phyloP scores from a whole-genome alignment of 2,797 vertebrate species.

The Phataginus tricuspis region DNA sequence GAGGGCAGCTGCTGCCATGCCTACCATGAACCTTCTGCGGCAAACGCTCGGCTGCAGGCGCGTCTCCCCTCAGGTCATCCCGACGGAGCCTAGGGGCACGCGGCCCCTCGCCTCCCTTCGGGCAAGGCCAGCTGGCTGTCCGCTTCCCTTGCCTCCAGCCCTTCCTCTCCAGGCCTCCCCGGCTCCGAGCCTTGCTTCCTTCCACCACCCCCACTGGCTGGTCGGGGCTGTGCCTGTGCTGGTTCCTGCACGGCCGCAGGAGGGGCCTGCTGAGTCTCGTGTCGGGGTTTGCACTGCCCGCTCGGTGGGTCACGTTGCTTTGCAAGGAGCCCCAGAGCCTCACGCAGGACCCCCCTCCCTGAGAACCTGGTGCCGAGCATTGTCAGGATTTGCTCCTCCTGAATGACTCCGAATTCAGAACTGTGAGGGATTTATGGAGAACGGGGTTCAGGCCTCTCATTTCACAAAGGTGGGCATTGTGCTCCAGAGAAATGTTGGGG shows the following conservation, averaged over 20 bases:
- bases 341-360: accelerated
- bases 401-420: not conserved
- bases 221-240: not conserved
- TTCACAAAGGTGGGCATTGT: no score
- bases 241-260: accelerated
- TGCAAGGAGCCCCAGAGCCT: not conserved
- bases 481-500: not conserved
- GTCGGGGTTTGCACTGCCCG: no score
- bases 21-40: no score
- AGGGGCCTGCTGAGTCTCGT: not conserved
- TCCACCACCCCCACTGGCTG: not conserved
- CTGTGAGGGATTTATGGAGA: not conserved
- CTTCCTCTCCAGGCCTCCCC: no score
- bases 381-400: not conserved
- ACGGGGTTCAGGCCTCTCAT: accelerated
- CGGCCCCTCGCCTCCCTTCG: no score
- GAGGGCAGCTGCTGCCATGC: no score
- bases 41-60: no score
- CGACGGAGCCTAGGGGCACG: accelerated
- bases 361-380: accelerated
- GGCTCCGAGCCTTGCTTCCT: accelerated
- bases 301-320: accelerated
- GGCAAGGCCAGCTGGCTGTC: accelerated
- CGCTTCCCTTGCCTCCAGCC: no score
- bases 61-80: not conserved